Evolutionary conservation across 2,113 vertebrate genomes (phyloP), one percentile per base, ranked within the genome.

Genomic region (Tetrao urogallus): DNA sequence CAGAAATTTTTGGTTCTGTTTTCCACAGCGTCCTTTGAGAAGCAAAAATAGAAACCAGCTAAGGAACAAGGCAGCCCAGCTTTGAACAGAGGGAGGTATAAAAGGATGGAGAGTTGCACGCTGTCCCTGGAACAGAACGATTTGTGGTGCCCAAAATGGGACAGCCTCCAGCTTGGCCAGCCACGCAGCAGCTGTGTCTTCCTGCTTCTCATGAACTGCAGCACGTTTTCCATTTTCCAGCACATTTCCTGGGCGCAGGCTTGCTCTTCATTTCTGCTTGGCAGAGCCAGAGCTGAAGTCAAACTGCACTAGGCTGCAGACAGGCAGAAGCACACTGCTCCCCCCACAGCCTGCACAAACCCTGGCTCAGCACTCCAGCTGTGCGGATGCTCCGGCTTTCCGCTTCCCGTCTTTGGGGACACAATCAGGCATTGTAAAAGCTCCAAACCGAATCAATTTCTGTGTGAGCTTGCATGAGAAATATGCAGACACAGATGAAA

Each of bases 201-300:
- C 38, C 75, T 0, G 0, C 2, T 1, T n/a, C 74, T 50, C 2
- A 0, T 0, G 4, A 32, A 54, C 58, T 21, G 32, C 72, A 57
- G 50, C 40, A 0, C 1, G 12, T 40, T 40, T 40, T 40, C 1
- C 56, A 20, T 12, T 58, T 22, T 56, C 42, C 70, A 36, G 65
- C 25, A 5, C 21, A 2, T 25, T n/a, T 32, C 61, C 50, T 19
- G 58, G 50, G 60, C 1, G 0, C 88, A 9, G 19, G 38, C 58
- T 89, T 1, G 1, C 27, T 80, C 43, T 27, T 32, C 1, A 4
- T 75, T 43, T 43, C 74, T 32, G 42, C 52, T 72, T n/a, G 80
- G 65, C 80, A 76, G 64, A 36, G 63, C 9, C 61, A 18, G 72
- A 19, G 38, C 66, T 36, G 65, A 17, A 57, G 65, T 12, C 57